A percentile compares a stretch with the other conserved stretches of the same genome.
Evolutionary conservation across 2,888 invertebrate species (phyloP).

Genomic region (Oxytorus armatus): DNA sequence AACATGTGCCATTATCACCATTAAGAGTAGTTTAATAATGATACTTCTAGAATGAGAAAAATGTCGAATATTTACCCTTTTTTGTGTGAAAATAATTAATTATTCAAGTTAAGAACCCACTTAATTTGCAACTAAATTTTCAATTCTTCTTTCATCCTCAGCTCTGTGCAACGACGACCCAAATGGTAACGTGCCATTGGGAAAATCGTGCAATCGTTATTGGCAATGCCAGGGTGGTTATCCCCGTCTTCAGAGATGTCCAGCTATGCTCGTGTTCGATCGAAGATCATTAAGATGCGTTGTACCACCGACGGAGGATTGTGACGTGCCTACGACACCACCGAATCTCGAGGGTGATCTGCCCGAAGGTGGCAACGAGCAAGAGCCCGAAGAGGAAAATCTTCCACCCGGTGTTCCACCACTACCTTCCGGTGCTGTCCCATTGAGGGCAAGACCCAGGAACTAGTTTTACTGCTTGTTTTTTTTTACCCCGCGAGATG

Average conservation of each 20-base stretch:
- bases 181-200: constrained; percentile 95
- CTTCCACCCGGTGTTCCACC: constrained; percentile 82
- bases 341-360: constrained; percentile 83
- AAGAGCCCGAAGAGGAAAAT: constrained; percentile 83
- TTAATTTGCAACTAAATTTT: neutral
- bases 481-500: constrained; percentile 33
- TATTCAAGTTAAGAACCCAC: neutral
- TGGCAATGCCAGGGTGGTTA: constrained; percentile 98
- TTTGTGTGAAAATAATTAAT: neutral
- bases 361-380: constrained; percentile 81
- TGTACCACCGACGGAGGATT: constrained; percentile 95
- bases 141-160: constrained; percentile 83
- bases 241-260: constrained; percentile 95
- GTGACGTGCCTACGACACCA: constrained; percentile 93
- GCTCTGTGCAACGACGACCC: constrained; percentile 96
- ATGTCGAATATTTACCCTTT: no score
- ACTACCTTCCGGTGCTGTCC: constrained; percentile 82
- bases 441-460: constrained; percentile 79
- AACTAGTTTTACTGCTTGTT: constrained; percentile 73
- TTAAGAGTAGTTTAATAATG: no score
- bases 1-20: no score
- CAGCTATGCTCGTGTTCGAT: constrained; percentile 96
- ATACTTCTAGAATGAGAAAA: no score
- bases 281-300: constrained; percentile 93
- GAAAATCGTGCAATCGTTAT: constrained; percentile 96